phyloP scores from a whole-genome alignment of 2,797 vertebrate species.

The Eurystomus glaucurus region DNA sequence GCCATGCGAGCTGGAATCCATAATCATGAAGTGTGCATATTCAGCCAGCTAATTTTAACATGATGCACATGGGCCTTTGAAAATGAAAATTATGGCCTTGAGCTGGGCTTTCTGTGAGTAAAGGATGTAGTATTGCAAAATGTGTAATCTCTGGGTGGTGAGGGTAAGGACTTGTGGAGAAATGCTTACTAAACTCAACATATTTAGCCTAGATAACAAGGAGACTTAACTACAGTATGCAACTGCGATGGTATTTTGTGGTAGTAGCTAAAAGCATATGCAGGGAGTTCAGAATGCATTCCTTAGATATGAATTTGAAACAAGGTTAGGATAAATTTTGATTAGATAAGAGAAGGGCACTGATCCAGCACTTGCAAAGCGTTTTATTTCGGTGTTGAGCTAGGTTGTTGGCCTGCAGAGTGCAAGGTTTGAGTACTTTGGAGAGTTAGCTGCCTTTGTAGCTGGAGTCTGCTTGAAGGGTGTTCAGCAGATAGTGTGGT shows the following conservation, averaged over 20 bases:
- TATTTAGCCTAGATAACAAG: constrained; percentile 57
- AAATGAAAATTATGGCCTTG: constrained; percentile 43
- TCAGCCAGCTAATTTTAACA: constrained; percentile 34
- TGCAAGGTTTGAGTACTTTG: not conserved
- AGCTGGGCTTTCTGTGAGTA: constrained; percentile 18
- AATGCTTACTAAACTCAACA: constrained; percentile 36
- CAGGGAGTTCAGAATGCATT: constrained; percentile 53
- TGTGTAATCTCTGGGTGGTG: constrained; percentile 29
- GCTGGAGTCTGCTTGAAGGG: constrained; percentile 10
- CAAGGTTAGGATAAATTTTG: constrained; percentile 45
- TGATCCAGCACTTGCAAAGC: not conserved
- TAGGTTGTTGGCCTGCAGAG: not conserved
- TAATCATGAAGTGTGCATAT: not conserved
- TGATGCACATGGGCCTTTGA: constrained; percentile 8
- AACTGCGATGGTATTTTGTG: constrained; percentile 30
- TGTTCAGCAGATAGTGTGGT: not conserved
- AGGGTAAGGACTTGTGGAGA: constrained; percentile 13
- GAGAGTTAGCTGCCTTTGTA: constrained; percentile 25
- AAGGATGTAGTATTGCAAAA: constrained; percentile 47
- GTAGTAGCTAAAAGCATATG: constrained; percentile 30
- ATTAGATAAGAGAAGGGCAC: constrained; percentile 41
- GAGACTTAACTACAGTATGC: constrained; percentile 33
- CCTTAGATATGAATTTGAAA: constrained; percentile 67
- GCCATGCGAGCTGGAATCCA: not conserved
- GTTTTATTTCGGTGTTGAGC: not conserved